phyloP scores from a whole-genome alignment of 1,140 invertebrate species.

The Harpegnathos saltator region DNA sequence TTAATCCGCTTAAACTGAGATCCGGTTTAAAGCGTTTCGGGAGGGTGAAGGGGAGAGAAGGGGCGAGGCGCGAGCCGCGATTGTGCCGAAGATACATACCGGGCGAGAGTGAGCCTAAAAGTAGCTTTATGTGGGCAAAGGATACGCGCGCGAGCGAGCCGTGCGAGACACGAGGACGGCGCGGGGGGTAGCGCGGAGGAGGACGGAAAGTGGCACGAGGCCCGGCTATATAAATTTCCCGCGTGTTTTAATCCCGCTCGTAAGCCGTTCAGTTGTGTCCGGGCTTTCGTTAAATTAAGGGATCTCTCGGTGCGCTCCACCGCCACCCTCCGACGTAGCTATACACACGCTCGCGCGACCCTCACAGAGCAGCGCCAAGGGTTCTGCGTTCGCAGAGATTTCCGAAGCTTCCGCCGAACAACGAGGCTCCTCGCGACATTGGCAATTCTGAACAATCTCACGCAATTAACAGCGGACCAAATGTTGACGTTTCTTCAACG shows the following conservation, averaged over 20 bases:
- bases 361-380: not conserved
- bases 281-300: conserved; percentile 69
- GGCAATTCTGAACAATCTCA: too few species aligned
- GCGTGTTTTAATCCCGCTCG: conserved; percentile 60
- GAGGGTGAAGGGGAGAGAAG: too few species aligned
- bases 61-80: too few species aligned
- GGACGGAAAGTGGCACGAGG: conserved; percentile 35
- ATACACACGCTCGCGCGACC: too few species aligned
- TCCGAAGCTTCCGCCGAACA: not conserved
- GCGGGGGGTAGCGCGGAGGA: not conserved
- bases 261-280: conserved; percentile 64
- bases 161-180: not conserved
- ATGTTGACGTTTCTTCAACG: too few species aligned
- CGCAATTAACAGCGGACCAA: too few species aligned
- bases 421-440: too few species aligned
- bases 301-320: conserved; percentile 52
- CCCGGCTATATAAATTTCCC: conserved; percentile 63
- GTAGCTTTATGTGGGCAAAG: conserved; percentile 4
- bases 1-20: conserved; percentile 35
- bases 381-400: not conserved
- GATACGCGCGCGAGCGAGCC: not conserved
- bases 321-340: too few species aligned
- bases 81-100: conserved; percentile 11
- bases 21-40: not conserved
- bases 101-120: not conserved